Evolutionary conservation across 2,113 vertebrate genomes (phyloP), one percentile per base, ranked within the genome.

Genomic region (Chlorocebus sabaeus): DNA sequence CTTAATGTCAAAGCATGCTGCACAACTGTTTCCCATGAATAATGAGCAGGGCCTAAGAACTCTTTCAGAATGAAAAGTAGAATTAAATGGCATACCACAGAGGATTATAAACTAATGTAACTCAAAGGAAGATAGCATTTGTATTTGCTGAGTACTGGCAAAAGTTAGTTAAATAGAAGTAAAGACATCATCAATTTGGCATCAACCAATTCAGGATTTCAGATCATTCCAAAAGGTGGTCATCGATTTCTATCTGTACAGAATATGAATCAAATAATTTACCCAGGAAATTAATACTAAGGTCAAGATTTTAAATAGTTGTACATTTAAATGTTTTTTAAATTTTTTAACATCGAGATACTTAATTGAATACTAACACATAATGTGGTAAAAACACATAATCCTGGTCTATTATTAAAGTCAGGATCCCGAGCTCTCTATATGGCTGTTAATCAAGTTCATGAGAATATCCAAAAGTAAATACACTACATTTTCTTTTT

Each of bases 1-100:
- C 97, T 98, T 98, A 98, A 98, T 94, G 96, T 98, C 94, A 95
- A 98, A 96, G 93, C 98, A 98, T 89, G 86, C 97, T 86, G 90
- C 97, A 98, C 98, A 98, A 97, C 95, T 98, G 98, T 97, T 98
- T 97, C 45, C 73, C 64, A 52, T 95, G 92, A 94, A 97, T 98
- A 98, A 98, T 89, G 90, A 98, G 98, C 95, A 98, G 98, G 98
- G 93, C 80, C 96, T 91, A 97, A 97, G 96, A 97, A 96, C 70
- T 90, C 83, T 94, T 97, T 97, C 89, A 95, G 89, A 97, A 98
- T 67, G 79, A 96, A 96, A 96, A 98, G 96, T 48, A 96, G 88
- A 97, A 95, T 96, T 84, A 97, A 95, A 96, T n/a, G 96, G 79
- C 64, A 95, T 92, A 84, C 76, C 52, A 95, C 38, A 72, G 17